Evolutionary conservation across 2,888 invertebrate genomes (phyloP).

Genomic region (Busseola fusca): DNA sequence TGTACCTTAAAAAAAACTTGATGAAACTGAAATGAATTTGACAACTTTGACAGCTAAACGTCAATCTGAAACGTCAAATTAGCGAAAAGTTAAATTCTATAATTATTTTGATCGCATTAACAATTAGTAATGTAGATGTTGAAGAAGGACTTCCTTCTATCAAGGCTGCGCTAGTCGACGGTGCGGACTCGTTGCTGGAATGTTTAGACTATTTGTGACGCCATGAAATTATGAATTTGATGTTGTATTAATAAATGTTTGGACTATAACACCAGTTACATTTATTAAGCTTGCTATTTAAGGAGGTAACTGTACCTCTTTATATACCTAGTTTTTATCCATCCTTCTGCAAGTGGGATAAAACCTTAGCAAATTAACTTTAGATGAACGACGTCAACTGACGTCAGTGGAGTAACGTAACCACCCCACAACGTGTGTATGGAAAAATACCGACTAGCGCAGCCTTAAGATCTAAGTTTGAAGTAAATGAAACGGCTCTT

Average conservation of each 20-base stretch:
- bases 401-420: background rate
- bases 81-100: background rate
- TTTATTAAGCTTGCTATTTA: background rate
- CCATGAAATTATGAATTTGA: background rate
- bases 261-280: background rate
- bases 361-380: background rate
- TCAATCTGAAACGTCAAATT: slow-evolving; percentile 2
- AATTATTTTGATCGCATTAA: background rate
- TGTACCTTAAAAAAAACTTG: background rate
- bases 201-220: background rate
- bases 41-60: background rate
- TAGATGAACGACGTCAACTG: background rate
- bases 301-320: too few species aligned
- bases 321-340: background rate
- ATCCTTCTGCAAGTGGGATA: background rate
- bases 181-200: too few species aligned
- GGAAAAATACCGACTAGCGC: background rate
- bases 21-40: background rate
- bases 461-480: background rate
- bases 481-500: background rate
- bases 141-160: background rate
- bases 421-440: background rate
- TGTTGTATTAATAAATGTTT: background rate
- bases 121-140: background rate
- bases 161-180: background rate